Evolutionary conservation across 1,140 invertebrate species (phyloP).

Genomic region (Papilio machaon): DNA sequence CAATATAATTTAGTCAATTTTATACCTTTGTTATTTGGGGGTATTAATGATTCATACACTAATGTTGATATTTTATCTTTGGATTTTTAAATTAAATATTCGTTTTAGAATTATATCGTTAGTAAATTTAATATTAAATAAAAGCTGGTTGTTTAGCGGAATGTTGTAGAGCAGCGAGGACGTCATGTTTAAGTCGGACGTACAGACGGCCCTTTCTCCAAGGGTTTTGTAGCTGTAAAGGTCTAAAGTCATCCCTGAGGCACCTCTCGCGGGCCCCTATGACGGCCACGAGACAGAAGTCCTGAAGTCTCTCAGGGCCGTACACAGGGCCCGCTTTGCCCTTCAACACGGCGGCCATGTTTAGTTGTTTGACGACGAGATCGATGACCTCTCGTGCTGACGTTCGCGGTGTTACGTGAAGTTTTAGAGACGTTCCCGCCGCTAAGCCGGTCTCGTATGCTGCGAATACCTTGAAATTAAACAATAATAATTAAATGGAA

Average conservation of each 20-base stretch:
- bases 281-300: slow-evolving; percentile 97
- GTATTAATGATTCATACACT: neutral
- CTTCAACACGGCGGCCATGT: slow-evolving; percentile 94
- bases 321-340: slow-evolving; percentile 94
- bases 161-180: slow-evolving; percentile 93
- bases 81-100: slow-evolving; percentile 44
- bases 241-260: slow-evolving; percentile 95
- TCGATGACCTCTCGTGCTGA: slow-evolving; percentile 96
- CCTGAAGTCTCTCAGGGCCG: slow-evolving; percentile 88
- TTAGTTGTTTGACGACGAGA: slow-evolving; percentile 95
- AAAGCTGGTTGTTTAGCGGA: slow-evolving; percentile 88
- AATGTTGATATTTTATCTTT: neutral
- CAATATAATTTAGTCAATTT: neutral
- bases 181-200: slow-evolving; percentile 93
- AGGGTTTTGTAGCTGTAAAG: slow-evolving; percentile 95
- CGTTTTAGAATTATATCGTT: neutral
- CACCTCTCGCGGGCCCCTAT: slow-evolving; percentile 96
- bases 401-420: slow-evolving; percentile 95
- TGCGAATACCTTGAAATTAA: slow-evolving; percentile 90
- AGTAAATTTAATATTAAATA: slow-evolving; percentile 58
- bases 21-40: neutral
- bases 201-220: slow-evolving; percentile 97
- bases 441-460: slow-evolving; percentile 97
- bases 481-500: no score
- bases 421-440: slow-evolving; percentile 94